phyloP scores from a whole-genome alignment of 2,113 vertebrate species.

The Phodopus roborovskii region DNA sequence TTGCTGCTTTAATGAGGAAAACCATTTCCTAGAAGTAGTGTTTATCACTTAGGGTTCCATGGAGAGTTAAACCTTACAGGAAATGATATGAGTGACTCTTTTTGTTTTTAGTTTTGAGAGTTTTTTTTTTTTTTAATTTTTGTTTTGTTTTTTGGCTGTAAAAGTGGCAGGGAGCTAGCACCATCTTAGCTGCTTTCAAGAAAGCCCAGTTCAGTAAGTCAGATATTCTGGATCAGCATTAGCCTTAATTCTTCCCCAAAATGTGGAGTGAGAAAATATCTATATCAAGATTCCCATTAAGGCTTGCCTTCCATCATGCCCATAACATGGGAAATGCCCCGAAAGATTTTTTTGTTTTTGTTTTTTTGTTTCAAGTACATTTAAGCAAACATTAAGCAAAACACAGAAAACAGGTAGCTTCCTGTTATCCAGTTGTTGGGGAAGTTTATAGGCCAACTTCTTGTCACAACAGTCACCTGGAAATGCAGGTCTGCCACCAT shows the following conservation, averaged over 20 bases:
- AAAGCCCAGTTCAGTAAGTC: not conserved
- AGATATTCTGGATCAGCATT: not conserved
- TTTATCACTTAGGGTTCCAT: not conserved
- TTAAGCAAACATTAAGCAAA: no score
- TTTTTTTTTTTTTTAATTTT: not conserved
- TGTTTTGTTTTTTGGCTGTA: not conserved
- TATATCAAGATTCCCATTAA: not conserved
- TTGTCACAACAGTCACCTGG: not conserved
- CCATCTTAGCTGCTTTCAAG: not conserved
- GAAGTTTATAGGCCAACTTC: not conserved
- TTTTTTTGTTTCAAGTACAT: not conserved
- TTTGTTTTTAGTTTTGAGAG: not conserved
- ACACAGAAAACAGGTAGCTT: no score
- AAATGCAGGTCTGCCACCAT: not conserved
- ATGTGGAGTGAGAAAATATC: not conserved
- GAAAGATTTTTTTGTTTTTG: not conserved
- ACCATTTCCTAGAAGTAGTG: not conserved
- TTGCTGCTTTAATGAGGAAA: not conserved
- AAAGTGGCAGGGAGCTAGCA: not conserved
- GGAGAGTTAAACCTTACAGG: not conserved
- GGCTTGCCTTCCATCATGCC: not conserved
- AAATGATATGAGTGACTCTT: not conserved
- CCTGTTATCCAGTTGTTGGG: not conserved
- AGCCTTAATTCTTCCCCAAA: not conserved
- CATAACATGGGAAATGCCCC: not conserved